A percentile compares a stretch with the other conserved stretches of the same genome.
Evolutionary conservation across 2,113 vertebrate genomes (phyloP).

Genomic region (Hypomesus transpacificus): DNA sequence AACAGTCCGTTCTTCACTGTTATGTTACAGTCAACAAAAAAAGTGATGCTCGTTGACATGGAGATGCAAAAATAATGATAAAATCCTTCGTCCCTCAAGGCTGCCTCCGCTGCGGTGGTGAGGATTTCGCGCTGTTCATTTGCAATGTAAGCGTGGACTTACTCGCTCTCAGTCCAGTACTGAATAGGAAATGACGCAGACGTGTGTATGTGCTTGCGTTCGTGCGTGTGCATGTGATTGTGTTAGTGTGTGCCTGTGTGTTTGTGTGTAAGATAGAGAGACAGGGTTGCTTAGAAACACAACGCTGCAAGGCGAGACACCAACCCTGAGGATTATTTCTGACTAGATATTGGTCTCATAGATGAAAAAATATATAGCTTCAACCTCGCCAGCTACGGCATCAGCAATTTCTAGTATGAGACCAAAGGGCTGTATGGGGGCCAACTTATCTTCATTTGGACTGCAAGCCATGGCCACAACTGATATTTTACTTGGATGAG

Average conservation of each 20-base stretch:
- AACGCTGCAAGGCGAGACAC: conserved; percentile 32
- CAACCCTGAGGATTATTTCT: conserved; percentile 36
- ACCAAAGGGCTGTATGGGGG: not conserved
- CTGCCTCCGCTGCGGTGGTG: too few relatives aligned
- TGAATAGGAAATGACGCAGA: conserved; percentile 70
- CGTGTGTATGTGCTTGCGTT: conserved; percentile 18
- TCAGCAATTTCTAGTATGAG: not conserved
- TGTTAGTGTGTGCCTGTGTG: conserved; percentile 23
- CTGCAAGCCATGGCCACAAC: too few relatives aligned
- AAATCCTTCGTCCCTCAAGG: too few relatives aligned
- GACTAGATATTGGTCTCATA: conserved; percentile 28
- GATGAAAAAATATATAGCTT: not conserved
- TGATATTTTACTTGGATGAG: too few relatives aligned
- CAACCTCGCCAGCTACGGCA: not conserved
- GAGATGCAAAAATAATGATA: too few relatives aligned
- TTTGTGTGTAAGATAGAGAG: conserved; percentile 6
- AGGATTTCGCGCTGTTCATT: conserved; percentile 23
- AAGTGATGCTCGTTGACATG: too few relatives aligned
- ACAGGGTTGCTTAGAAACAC: conserved; percentile 67
- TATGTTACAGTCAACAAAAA: not conserved
- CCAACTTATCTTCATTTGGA: not conserved
- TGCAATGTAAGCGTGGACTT: conserved; percentile 15
- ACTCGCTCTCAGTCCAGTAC: conserved; percentile 24
- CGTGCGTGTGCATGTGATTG: conserved; percentile 22
- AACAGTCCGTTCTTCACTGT: not conserved